These are phyloP conservation scores for Erynnis tages DNA, from an alignment of 2,888 invertebrate species.

Conservation along the genomic window DNA sequence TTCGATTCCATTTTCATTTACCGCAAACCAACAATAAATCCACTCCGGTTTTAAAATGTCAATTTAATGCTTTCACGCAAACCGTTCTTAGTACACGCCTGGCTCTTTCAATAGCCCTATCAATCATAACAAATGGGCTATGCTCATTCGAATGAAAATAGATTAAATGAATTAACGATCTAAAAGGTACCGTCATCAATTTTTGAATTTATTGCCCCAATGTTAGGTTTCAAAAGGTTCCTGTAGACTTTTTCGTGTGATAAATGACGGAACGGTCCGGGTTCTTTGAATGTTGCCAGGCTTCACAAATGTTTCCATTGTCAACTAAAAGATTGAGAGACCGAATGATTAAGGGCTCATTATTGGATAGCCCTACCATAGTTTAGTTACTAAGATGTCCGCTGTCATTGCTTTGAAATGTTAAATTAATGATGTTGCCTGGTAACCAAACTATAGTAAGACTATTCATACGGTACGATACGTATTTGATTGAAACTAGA, in stretches of 20 bases:
- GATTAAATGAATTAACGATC: slow-evolving; percentile 23
- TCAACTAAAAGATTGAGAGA: too few species aligned
- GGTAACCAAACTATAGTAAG: too few species aligned
- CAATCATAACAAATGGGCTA: slow-evolving; percentile 21
- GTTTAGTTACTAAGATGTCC: too few species aligned
- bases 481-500: too few species aligned
- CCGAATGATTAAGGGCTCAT: too few species aligned
- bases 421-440: too few species aligned
- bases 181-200: slow-evolving; percentile 15
- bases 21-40: background rate
- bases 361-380: too few species aligned
- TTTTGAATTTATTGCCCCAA: slow-evolving; percentile 16
- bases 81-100: background rate
- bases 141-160: slow-evolving; percentile 25
- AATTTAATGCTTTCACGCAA: slow-evolving; percentile 8
- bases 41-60: slow-evolving; percentile 1
- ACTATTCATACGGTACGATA: too few species aligned
- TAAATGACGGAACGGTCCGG: background rate
- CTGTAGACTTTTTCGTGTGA: background rate
- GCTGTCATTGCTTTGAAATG: too few species aligned
- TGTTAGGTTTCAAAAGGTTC: slow-evolving; percentile 2
- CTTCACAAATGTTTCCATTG: too few species aligned
- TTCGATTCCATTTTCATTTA: background rate
- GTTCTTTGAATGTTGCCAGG: too few species aligned
- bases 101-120: slow-evolving; percentile 15